Base-by-base conservation (phyloP, 2,113 vertebrate genomes). In the Anolis carolinensis region DNA sequence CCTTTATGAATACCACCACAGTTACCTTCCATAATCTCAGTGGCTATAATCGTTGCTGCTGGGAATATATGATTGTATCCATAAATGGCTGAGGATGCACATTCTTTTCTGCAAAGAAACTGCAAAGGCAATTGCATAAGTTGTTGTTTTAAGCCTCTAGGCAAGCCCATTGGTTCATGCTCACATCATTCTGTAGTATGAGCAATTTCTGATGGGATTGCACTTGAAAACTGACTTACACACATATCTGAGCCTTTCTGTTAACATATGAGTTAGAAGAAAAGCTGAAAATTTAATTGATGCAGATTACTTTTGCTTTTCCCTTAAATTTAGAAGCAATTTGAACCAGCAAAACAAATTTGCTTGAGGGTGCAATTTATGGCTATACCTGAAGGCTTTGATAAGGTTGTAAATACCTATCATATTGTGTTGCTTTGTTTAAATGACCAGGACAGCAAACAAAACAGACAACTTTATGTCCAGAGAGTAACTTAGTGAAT, bases 341-440 rank as follows among this genome's bases (percentile, higher is more conserved):
- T 93, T 93, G 91, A 90, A 86, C 90, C 84, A 91, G 83, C 82
- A 91, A 89, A 92, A 88, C 87, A 77, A 91, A 14, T 84, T 88
- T 91, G 86, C 79, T 94, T 92, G 86, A 93, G 87, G 86, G 85
- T 85, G 79, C 80, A 91, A 84, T 94, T 94, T 93, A 92, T 89
- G 87, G 85, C 89, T 89, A 82, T 93, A 94, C 92, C 91, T 93
- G 93, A 93, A 30, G 89, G 87, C 85, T 90, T 89, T 91, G 94
- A 92, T 94, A 95, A 94, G 92, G 93, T 95, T 92, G 91, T 94
- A 95, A 95, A 95, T 94, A 92, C 94, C 91, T 87, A 85, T 90
- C 86, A 86, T 92, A 84, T 85, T 92, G 89, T 93, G 70, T 83
- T 87, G 81, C 81, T 85, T 93, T 93, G 67, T 68, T 84, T 89